Conservation (phyloP, 2,888 invertebrate genomes). For the Stegana nigrithorax region DNA sequence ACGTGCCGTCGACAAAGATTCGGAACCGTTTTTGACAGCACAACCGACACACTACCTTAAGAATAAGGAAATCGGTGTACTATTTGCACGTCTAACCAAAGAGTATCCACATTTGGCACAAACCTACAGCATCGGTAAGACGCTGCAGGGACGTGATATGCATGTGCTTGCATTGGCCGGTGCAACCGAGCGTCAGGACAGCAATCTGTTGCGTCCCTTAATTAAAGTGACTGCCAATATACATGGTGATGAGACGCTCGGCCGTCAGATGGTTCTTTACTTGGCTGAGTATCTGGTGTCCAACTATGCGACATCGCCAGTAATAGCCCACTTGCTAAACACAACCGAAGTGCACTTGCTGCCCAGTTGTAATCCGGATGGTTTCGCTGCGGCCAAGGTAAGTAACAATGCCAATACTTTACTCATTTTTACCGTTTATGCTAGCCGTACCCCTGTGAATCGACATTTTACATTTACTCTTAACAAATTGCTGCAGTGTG, state of each 20-base stretch:
- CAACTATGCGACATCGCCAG: constrained; percentile 76
- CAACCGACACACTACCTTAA: constrained; percentile 73
- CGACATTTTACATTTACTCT: constrained; percentile 32
- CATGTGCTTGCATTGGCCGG: constrained; percentile 76
- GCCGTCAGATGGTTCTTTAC: constrained; percentile 83
- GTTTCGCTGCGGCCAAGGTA: constrained; percentile 85
- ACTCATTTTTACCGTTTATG: neutral
- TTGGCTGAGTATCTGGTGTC: constrained; percentile 84
- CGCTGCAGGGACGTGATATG: constrained; percentile 82
- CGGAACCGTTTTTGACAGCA: constrained; percentile 49
- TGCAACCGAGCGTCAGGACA: constrained; percentile 22
- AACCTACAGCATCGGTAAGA: constrained; percentile 83
- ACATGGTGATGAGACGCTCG: constrained; percentile 94
- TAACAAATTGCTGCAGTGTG: too few relatives aligned
- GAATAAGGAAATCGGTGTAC: constrained; percentile 76
- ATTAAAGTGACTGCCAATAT: constrained; percentile 95
- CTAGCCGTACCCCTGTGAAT: neutral
- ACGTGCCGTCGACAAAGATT: constrained; percentile 40
- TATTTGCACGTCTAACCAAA: constrained; percentile 73
- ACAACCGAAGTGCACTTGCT: constrained; percentile 92
- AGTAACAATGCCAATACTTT: constrained; percentile 29
- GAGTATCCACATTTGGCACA: constrained; percentile 78
- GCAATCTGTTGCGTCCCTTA: constrained; percentile 79
- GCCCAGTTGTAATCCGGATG: constrained; percentile 98
- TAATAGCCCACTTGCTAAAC: constrained; percentile 75